A percentile compares a stretch with the other conserved stretches of the same genome.
phyloP scores from a whole-genome alignment of 2,888 invertebrate genomes.

The Parnassius mnemosyne region DNA sequence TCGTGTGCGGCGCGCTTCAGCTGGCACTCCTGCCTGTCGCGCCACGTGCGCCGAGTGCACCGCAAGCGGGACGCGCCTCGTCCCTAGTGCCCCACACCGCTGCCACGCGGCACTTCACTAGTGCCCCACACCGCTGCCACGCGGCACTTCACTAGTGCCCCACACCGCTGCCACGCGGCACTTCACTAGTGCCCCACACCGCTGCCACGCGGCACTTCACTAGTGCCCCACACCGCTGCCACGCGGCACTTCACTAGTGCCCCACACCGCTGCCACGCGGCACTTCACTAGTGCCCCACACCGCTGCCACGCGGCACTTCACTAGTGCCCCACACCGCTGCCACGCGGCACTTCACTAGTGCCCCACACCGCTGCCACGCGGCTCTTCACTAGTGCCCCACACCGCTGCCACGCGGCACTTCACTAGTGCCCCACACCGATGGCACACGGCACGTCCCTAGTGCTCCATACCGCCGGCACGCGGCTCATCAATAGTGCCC shows the following conservation, averaged over 20 bases:
- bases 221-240: no score
- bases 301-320: background rate
- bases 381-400: no score
- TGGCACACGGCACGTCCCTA: no score
- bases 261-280: conserved; percentile 32
- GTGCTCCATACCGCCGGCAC: no score
- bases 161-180: no score
- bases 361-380: background rate
- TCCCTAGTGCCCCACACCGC: background rate
- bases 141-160: no score
- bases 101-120: background rate
- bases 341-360: background rate
- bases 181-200: no score
- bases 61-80: conserved; percentile 1
- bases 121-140: background rate
- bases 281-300: conserved; percentile 53
- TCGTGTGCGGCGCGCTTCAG: conserved; percentile 58
- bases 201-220: no score
- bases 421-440: background rate
- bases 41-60: conserved; percentile 55
- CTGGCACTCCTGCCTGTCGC: conserved; percentile 65
- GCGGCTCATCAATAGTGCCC: no score
- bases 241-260: no score
- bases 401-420: no score
- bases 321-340: background rate